Conservation (phyloP, 1,140 invertebrate species). For the Drosophila tani region DNA sequence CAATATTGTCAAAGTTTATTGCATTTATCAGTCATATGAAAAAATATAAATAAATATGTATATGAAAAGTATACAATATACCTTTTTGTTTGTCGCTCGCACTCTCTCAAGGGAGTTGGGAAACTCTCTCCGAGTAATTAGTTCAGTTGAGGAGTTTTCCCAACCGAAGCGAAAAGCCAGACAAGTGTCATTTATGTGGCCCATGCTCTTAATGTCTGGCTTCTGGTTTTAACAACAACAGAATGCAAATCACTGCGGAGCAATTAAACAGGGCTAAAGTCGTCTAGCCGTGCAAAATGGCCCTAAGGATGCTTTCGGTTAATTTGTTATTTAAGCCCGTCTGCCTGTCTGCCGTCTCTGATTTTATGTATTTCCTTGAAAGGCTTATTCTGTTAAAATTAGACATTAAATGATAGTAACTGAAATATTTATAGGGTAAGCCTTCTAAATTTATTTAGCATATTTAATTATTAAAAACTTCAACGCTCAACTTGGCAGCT, state of each 20-base stretch:
- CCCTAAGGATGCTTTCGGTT: conserved; percentile 29
- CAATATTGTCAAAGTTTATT: conserved; percentile 76
- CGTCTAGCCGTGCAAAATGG: conserved; percentile 64
- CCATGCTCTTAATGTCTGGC: conserved; percentile 24
- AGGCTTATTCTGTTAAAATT: not conserved
- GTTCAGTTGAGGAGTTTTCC: conserved; percentile 41
- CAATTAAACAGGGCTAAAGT: conserved; percentile 68
- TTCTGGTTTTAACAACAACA: conserved; percentile 21
- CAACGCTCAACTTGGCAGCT: too few species aligned
- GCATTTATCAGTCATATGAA: conserved; percentile 61
- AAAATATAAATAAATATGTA: conserved; percentile 1
- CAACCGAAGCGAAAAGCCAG: conserved; percentile 40
- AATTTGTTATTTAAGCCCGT: conserved; percentile 75
- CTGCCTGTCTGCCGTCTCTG: not conserved
- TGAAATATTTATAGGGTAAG: not conserved
- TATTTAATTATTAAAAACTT: too few species aligned
- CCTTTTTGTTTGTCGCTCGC: not conserved
- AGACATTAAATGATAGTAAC: not conserved
- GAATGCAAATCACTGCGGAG: conserved; percentile 71
- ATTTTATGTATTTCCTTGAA: conserved; percentile 13
- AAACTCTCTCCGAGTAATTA: conserved; percentile 42
- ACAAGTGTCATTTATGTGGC: conserved; percentile 46
- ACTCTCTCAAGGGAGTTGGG: conserved; percentile 24
- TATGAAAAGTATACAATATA: conserved; percentile 1
- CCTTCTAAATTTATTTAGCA: too few species aligned